phyloP scores from a whole-genome alignment of 2,797 vertebrate species.

The Acomys russatus region DNA sequence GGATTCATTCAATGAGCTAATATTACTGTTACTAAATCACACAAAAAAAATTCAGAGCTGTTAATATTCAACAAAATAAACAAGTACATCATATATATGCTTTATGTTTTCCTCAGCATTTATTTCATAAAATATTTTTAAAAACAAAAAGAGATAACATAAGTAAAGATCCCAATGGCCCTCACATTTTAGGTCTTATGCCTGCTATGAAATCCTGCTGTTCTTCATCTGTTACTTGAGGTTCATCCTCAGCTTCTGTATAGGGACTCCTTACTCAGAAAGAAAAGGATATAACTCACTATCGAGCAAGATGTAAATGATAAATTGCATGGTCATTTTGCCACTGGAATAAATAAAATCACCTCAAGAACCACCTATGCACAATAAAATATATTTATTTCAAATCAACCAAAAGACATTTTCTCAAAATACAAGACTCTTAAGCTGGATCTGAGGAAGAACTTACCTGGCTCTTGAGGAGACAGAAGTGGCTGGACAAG shows the following conservation, averaged over 20 bases:
- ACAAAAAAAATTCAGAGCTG: neutral
- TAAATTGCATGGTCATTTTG: neutral
- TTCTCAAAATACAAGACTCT: conserved; percentile 22
- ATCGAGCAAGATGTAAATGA: conserved; percentile 1
- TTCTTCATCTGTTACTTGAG: neutral
- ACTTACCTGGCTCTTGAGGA: conserved; percentile 73
- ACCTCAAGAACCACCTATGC: neutral
- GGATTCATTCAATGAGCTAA: neutral
- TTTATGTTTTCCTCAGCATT: conserved; percentile 36
- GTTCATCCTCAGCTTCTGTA: neutral
- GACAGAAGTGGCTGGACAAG: neutral
- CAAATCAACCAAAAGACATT: neutral
- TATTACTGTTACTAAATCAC: neutral
- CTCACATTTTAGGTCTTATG: neutral
- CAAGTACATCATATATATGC: neutral
- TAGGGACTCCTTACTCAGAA: neutral
- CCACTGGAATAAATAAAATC: conserved; percentile 31
- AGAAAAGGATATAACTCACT: conserved; percentile 29
- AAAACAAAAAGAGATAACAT: conserved; percentile 24
- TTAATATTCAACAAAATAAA: conserved; percentile 44
- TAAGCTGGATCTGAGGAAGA: neutral
- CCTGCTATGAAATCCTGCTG: neutral
- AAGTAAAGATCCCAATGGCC: neutral
- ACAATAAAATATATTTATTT: conserved; percentile 21
- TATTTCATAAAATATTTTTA: conserved; percentile 1